phyloP scores from a whole-genome alignment of 2,888 invertebrate genomes.

The Tridacna gigas region DNA sequence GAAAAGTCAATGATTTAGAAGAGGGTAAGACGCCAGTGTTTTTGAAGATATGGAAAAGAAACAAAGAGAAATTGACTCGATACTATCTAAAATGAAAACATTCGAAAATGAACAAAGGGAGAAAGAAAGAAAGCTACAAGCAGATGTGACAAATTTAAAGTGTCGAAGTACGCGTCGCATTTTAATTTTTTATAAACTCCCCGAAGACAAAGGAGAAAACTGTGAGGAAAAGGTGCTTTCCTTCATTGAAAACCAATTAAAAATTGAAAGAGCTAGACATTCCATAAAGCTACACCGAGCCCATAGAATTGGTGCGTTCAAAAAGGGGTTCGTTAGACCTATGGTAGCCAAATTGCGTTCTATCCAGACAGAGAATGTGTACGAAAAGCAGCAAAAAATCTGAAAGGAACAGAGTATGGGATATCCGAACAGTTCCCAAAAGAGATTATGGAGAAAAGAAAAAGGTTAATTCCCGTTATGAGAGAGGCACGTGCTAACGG shows the following conservation, averaged over 20 bases:
- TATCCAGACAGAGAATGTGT: constrained; percentile 46
- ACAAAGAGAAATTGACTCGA: neutral
- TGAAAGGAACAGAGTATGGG: constrained; percentile 44
- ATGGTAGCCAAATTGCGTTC: constrained; percentile 51
- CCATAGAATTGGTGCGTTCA: constrained; percentile 33
- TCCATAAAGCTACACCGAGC: constrained; percentile 37
- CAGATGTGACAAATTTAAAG: constrained; percentile 37
- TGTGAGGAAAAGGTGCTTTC: constrained; percentile 34
- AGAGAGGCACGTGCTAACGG: constrained; percentile 25
- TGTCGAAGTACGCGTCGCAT: constrained; percentile 45
- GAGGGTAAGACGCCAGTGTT: too few species aligned
- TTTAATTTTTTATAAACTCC: constrained; percentile 40
- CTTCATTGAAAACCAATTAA: constrained; percentile 32
- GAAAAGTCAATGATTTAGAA: too few species aligned
- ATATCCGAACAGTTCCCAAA: constrained; percentile 51
- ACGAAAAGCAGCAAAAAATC: constrained; percentile 28
- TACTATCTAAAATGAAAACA: neutral
- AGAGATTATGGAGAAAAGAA: constrained; percentile 39
- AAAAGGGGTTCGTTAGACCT: constrained; percentile 24
- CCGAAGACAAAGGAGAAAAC: constrained; percentile 41
- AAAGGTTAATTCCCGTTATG: constrained; percentile 40
- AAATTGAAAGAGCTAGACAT: constrained; percentile 22
- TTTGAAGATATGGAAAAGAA: neutral
- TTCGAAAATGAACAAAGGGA: neutral
- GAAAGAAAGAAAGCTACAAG: constrained; percentile 23